Conservation (phyloP, 2,797 vertebrate genomes). For the Erithacus rubecula region DNA sequence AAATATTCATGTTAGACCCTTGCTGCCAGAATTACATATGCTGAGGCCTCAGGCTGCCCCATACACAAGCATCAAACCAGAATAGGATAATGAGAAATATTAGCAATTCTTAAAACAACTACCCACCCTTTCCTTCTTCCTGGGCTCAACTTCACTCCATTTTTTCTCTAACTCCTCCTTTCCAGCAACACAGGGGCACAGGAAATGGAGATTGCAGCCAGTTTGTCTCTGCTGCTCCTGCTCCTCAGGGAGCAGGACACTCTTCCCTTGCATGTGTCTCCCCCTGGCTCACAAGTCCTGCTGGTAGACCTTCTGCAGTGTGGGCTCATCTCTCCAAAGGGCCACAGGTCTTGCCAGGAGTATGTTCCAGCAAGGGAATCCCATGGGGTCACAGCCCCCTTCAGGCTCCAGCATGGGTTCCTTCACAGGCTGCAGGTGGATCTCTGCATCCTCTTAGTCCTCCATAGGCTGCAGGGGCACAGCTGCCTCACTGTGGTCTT, state of each 20-base stretch:
- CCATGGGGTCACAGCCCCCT: not conserved
- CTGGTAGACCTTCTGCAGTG: not conserved
- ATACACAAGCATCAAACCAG: not conserved
- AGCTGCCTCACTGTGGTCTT: not conserved
- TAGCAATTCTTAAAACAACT: not conserved
- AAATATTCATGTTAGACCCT: not conserved
- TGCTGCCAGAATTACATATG: not conserved
- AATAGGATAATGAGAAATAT: not conserved
- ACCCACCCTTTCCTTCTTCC: not conserved
- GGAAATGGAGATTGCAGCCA: not conserved
- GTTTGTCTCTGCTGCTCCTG: not conserved
- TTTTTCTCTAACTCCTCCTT: not conserved
- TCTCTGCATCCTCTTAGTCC: not conserved
- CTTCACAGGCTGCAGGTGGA: not conserved
- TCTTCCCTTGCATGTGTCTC: not conserved
- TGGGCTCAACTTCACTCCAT: not conserved
- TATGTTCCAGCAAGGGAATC: not conserved
- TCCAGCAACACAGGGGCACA: not conserved
- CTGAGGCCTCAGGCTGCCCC: not conserved
- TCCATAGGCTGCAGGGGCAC: not conserved
- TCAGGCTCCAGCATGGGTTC: not conserved
- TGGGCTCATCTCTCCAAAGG: accelerated
- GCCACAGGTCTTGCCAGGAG: not conserved
- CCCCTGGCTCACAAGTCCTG: not conserved
- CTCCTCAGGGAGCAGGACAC: not conserved